These are phyloP conservation scores for Mystacides longicornis DNA, from an alignment of 2,888 invertebrate genomes.

Conservation along the genomic window DNA sequence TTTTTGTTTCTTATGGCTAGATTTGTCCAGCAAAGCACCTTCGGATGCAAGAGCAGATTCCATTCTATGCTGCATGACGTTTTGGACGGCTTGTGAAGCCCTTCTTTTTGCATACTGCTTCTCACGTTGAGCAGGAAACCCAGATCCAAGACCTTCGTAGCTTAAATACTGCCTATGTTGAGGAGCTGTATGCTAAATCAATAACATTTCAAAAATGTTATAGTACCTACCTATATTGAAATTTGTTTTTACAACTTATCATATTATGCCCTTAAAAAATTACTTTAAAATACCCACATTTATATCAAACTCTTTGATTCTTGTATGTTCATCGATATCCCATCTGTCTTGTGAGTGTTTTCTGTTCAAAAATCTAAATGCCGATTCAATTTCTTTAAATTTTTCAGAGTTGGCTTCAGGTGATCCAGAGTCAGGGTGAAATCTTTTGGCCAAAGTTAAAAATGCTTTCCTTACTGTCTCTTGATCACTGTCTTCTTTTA, in stretches of 20 bases:
- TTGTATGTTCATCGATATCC: constrained; percentile 41
- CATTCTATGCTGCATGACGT: constrained; percentile 55
- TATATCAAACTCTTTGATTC: constrained; percentile 55
- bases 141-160: constrained; percentile 71
- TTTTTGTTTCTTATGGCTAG: constrained; percentile 54
- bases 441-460: constrained; percentile 67
- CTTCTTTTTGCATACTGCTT: constrained; percentile 65
- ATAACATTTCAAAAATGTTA: too few species aligned
- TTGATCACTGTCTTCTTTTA: constrained; percentile 62
- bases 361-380: constrained; percentile 63
- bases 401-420: constrained; percentile 62
- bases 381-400: constrained; percentile 69
- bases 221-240: too few species aligned
- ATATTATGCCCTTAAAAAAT: too few species aligned
- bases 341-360: constrained; percentile 57
- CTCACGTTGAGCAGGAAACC: constrained; percentile 70
- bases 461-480: constrained; percentile 66
- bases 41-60: constrained; percentile 56
- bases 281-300: constrained; percentile 38
- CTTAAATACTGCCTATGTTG: constrained; percentile 81
- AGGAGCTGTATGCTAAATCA: constrained; percentile 73
- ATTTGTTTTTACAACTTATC: too few species aligned
- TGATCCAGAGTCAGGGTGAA: constrained; percentile 76
- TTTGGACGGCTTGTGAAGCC: constrained; percentile 60
- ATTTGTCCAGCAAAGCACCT: constrained; percentile 58